Conservation (phyloP, 2,113 vertebrate species). For the Grammomys surdaster region DNA sequence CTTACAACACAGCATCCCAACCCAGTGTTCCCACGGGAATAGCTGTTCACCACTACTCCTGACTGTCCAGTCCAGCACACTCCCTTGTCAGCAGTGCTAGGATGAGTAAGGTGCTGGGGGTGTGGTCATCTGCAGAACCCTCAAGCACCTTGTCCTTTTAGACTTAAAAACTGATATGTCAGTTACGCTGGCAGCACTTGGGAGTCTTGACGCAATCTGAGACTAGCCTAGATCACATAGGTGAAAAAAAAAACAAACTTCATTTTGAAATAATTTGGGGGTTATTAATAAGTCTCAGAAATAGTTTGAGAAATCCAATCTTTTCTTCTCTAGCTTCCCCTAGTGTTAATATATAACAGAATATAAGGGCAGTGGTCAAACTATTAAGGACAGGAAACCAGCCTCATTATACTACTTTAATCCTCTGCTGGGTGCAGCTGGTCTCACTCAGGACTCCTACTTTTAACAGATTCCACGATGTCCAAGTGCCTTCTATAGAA, state of each 20-base stretch:
- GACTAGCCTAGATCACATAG: background rate
- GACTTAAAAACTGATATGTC: background rate
- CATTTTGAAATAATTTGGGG: constrained; percentile 4
- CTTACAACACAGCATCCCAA: background rate
- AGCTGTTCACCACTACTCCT: background rate
- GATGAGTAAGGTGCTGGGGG: background rate
- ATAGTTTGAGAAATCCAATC: background rate
- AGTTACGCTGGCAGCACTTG: background rate
- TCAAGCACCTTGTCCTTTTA: background rate
- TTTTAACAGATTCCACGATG: background rate
- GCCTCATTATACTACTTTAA: background rate
- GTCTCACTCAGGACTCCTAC: background rate
- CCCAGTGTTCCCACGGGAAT: background rate
- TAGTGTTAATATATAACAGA: background rate
- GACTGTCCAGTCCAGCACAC: background rate
- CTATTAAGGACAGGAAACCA: background rate
- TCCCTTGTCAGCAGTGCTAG: background rate
- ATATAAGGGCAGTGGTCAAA: background rate
- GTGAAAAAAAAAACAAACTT: background rate
- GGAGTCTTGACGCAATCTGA: background rate
- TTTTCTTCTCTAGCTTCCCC: background rate
- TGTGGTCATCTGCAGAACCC: background rate
- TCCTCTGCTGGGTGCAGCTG: background rate
- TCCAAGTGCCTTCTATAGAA: background rate
- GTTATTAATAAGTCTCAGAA: background rate